Base-by-base conservation (phyloP, 2,797 vertebrate genomes). In the Setipinna tenuifilis region DNA sequence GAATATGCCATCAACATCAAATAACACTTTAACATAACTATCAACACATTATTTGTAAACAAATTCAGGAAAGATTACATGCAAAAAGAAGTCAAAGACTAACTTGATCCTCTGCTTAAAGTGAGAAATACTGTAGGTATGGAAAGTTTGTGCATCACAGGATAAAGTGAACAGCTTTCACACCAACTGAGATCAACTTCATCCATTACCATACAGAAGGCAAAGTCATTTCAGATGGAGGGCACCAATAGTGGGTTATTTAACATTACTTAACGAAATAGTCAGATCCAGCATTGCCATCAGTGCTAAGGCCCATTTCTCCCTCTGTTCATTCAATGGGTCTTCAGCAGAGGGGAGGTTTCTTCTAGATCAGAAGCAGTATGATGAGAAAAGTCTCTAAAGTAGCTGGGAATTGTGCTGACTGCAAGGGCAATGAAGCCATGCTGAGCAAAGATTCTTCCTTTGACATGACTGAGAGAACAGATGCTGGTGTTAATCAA, bases 1-100 rank as follows among this genome's bases (percentile, higher is more conserved):
- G 19, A 21, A 44, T 35, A 71, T 19, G 35, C 19, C 61, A 65
- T 65, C 61, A 65, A 9, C 21, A 65, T 44, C 31, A 3, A 35
- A 19, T 35, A 28, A 16, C 11, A 75, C 0, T 17, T 75, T 75
- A 6, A 78, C 71, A 78, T 78, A 25, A 16, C 44, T 44, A 44
- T 44, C 35, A 78, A 78, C 21, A 78, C 71, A 78, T 78, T 41
- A 41, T 78, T 78, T 44, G 31, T 44, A 78, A 78, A 78, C 25
- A 31, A 71, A 71, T 71, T 31, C 65, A 71, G 65, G 16, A 35
- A 35, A 71, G 54, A 31, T 19, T 7, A 44, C 9, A 44, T 11
- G 23, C n/a, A 41, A 44, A 78, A 71, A 31, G 5, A 71, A 17
- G 9, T 65, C 3, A 11, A 12, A 75, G 28, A 75, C 28, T 16